Evolutionary conservation across 2,888 invertebrate species (phyloP), one percentile per base, ranked within the genome.

Genomic region (Thecocarcelia acutangulata): DNA sequence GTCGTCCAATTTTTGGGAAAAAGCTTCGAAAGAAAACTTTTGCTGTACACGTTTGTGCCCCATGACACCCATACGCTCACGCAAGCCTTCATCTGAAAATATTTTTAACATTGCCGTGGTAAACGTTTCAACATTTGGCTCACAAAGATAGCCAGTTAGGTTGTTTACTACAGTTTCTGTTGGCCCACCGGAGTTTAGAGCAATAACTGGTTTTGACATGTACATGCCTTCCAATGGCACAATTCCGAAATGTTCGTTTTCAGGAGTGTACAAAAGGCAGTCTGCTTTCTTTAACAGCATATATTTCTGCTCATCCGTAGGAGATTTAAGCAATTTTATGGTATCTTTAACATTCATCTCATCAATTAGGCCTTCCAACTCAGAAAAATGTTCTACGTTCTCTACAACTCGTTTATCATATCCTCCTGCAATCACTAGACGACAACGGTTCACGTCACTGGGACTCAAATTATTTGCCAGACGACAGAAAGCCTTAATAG

Each of bases 141-240:
- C 93, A 86, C 96, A 96, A 1, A 98, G 91, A 86, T 94, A 97
- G 0, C 97, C 97, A 0, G 97, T 97, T 0, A 93, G 92, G 64
- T 93, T 94, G 91, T 97, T 92, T 1, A 91, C 90, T 59, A 99
- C 92, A 0, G 99, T 98, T 91, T 99, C 99, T 1, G 94, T 94
- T 0, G 99, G 99, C 0, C 99, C 99, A 28, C 99, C 99, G 87
- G 96, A 97, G 87, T 97, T 96, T 0, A 97, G 95, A 0, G 99
- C 99, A 84, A 99, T 94, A 0, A 99, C 98, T 4, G 99, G 98
- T 87, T 97, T 96, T 3, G 93, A 92, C 89, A 95, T 94, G 88
- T 97, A 97, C 99, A 99, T 99, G 0, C 98, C 98, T 92, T 99
- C 99, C 69, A 99, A 92, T 0, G 99, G 99, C 9, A 99, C 99